Percentiles rank a stretch among this genome's conserved stretches.
These are phyloP conservation scores for Pachymerium ferrugineum DNA, from an alignment of 2,888 invertebrate species.

Conservation along the genomic window DNA sequence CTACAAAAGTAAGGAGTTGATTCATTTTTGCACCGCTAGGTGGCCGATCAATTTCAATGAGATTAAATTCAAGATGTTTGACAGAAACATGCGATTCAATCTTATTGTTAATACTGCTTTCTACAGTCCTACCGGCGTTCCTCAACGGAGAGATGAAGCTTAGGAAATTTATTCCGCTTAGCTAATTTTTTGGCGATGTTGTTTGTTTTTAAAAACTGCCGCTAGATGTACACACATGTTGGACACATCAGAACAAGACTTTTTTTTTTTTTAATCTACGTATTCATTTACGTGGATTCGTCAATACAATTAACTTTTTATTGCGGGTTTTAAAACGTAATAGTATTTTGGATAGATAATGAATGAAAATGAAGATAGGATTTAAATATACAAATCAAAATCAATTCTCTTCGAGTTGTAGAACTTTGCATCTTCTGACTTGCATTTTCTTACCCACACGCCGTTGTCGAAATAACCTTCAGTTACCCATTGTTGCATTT, in stretches of 20 bases:
- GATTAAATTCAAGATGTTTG: background rate
- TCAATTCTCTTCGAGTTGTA: slow-evolving; percentile 85
- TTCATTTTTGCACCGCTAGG: background rate
- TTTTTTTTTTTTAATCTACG: no score
- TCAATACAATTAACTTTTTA: background rate
- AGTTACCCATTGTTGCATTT: slow-evolving; percentile 83
- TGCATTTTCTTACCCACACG: slow-evolving; percentile 77
- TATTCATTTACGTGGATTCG: no score
- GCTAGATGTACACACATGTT: no score
- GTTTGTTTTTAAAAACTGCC: no score
- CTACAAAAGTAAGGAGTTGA: background rate
- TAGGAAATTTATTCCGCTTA: no score
- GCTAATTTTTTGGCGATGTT: no score
- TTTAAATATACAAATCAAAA: slow-evolving; percentile 81
- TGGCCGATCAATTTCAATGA: background rate
- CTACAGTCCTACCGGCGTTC: no score
- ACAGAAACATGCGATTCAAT: no score
- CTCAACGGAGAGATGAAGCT: no score
- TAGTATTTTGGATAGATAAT: background rate
- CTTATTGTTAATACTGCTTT: no score
- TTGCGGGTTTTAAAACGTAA: background rate
- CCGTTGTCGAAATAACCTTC: slow-evolving; percentile 73
- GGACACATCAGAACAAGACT: no score
- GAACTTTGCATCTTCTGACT: slow-evolving; percentile 65
- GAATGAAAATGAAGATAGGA: background rate